Percentiles rank a stretch among this genome's conserved stretches.
Evolutionary conservation across 53 echinoderm and acorn worm species (phyloP).

Genomic region (Mesocentrotus franciscanus): DNA sequence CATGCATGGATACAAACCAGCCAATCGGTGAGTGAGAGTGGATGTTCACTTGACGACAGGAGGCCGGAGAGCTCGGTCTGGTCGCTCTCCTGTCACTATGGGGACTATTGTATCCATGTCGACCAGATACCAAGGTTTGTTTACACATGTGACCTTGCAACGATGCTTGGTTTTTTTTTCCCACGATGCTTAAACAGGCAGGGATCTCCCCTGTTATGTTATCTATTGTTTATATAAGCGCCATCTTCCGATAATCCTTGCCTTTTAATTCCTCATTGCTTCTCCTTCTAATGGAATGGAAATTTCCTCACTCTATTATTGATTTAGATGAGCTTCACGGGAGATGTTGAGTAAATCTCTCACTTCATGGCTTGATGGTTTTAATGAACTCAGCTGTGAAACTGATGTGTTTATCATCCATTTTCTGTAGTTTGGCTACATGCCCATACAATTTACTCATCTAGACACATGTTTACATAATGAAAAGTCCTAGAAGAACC

Average conservation of each 20-base stretch:
- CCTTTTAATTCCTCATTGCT: not conserved
- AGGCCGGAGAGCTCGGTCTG: not conserved
- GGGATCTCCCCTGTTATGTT: not conserved
- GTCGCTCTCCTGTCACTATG: conserved; percentile 35
- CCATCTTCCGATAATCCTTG: not conserved
- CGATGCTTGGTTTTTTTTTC: conserved; percentile 42
- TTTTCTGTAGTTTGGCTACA: not conserved
- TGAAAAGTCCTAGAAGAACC: not conserved
- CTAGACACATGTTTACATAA: not conserved
- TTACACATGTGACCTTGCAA: conserved; percentile 57
- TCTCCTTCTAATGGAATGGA: conserved; percentile 23
- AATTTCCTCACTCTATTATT: not conserved
- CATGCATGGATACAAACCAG: conserved; percentile 51
- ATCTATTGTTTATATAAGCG: not conserved
- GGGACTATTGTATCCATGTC: conserved; percentile 61
- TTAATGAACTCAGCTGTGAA: not conserved
- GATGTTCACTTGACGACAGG: conserved; percentile 57
- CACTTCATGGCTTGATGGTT: conserved; percentile 37
- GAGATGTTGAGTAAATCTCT: not conserved
- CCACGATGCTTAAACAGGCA: conserved; percentile 58
- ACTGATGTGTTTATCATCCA: not conserved
- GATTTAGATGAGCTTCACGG: not conserved
- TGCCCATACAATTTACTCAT: not conserved
- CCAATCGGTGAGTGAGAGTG: conserved; percentile 31
- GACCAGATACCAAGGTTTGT: conserved; percentile 59